Base-by-base conservation (phyloP, 1,140 invertebrate genomes). In the Pantala flavescens region DNA sequence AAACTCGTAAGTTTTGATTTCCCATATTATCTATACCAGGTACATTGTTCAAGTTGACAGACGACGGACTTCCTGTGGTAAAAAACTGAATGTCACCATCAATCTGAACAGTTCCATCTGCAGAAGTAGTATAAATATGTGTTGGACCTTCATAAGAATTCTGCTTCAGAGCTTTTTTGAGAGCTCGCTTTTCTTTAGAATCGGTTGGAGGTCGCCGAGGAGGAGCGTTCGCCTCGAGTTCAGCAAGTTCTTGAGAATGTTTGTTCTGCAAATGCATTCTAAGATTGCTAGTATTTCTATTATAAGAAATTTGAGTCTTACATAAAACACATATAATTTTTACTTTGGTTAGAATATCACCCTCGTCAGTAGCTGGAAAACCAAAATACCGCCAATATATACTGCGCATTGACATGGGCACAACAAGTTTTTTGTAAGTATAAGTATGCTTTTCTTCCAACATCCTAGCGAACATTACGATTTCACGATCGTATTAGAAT, bases 361-460 rank as follows among this genome's bases (percentile, higher is more conserved):
- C 86, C 49, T 87, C 83, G 23, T 87, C 86, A 63, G 84, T 85
- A 0, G 87, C 88, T 70, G 88, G 88, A 81, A 89, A 89, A 19
- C 88, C 88, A 80, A 88, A 89, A 78, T 86, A 87, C 77, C 87
- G 87, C 88, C 88, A 89, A 78, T 88, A 89, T 70, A 87, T 86
- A 77, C 86, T 88, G 74, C 88, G 81, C 88, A 88, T 89, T 0
- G 85, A 83, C 76, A 83, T 82, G 7, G 86, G 86, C 12, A 87
- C 86, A 11, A 87, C 85, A 7, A 87, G 77, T 63, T 63, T 63
- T 63, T 63, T 63, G 49, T 63, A 63, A 21, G 49, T 63, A 63
- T 19, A 63, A 63, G 49, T 63, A 63, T 63, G 49, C 49, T 63
- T 63, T 63, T 63, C 49, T 63, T 63, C 49, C 49, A 63, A 63